Evolutionary conservation across 2,888 invertebrate genomes (phyloP), one percentile per base, ranked within the genome.

Genomic region (Lasius fuliginosus): DNA sequence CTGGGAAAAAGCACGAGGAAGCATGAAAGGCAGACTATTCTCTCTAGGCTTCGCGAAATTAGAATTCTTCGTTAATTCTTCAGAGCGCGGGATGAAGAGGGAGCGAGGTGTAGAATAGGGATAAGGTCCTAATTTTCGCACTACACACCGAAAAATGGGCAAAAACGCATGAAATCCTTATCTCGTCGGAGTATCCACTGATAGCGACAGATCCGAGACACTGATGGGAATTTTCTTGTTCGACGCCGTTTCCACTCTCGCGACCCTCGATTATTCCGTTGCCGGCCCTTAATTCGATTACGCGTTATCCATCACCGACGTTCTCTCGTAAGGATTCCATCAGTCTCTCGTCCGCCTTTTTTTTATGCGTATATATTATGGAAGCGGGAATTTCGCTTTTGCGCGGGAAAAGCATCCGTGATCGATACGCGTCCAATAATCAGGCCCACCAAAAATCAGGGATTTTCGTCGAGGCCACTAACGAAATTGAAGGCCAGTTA

Each of bases 401-500:
- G 12, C 76, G 8, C 76, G 8, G 30, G 56, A 65, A 64, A 46
- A 36, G 68, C n/a, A 30, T 49, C 49, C 49, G 83, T 84, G 90
- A 90, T 89, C 83, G 89, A 90, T 88, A 85, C 84, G 42, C 65
- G 68, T 67, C 65, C 84, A 88, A 89, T 89, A 85, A 89, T 88
- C 85, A 82, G 81, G 81, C 82, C 81, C 85, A 73, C 84, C 84
- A 83, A 89, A 82, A 90, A 90, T 90, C 90, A 88, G 83, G 85
- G 87, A 83, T 88, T 90, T 87, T 90, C 73, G 83, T 36, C 86
- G 74, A 79, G 69, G 73, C 86, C 83, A 53, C 82, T 86, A 86
- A 82, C 85, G 85, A 88, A 90, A 91, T 91, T 87, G 88, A 86
- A 90, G 90, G 88, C 82, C 86, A 85, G 88, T 89, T 91, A 91